These are phyloP conservation scores for Phalacrocorax aristotelis DNA, from an alignment of 2,113 vertebrate genomes.

Conservation along the genomic window DNA sequence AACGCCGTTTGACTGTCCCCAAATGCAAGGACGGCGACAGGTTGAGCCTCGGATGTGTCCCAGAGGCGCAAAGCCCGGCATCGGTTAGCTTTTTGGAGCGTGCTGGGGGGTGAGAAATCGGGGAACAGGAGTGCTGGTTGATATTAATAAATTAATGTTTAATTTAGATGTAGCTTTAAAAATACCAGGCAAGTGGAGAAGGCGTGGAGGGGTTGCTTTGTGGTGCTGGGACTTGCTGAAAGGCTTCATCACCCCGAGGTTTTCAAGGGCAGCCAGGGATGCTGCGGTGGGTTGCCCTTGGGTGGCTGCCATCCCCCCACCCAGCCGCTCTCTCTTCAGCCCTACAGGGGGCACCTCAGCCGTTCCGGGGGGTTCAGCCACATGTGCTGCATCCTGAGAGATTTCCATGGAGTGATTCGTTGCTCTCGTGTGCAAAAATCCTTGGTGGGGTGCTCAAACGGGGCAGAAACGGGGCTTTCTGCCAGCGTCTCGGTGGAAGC, in stretches of 20 bases:
- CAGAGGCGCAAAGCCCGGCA: neutral
- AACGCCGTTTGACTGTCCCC: rapidly evolving
- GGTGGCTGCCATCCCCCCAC: neutral
- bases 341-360: neutral
- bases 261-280: no score
- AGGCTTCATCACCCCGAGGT: rapidly evolving
- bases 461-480: neutral
- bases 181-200: rapidly evolving
- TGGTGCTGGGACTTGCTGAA: rapidly evolving
- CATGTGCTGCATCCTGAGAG: rapidly evolving
- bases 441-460: rapidly evolving
- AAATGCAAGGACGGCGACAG: no score
- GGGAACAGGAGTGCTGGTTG: neutral
- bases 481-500: neutral
- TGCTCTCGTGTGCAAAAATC: rapidly evolving
- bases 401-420: rapidly evolving
- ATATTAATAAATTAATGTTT: neutral
- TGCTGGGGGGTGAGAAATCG: slow-evolving; percentile 7
- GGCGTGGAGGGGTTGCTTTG: neutral
- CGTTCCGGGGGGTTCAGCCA: rapidly evolving
- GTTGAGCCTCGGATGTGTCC: rapidly evolving
- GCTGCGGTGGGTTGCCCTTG: neutral
- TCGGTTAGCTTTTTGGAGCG: slow-evolving; percentile 13
- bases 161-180: neutral
- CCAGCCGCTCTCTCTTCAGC: no score